Percentiles rank a stretch among this genome's conserved stretches.
Conservation (phyloP, 2,113 vertebrate species). For the Nipponia nippon region DNA sequence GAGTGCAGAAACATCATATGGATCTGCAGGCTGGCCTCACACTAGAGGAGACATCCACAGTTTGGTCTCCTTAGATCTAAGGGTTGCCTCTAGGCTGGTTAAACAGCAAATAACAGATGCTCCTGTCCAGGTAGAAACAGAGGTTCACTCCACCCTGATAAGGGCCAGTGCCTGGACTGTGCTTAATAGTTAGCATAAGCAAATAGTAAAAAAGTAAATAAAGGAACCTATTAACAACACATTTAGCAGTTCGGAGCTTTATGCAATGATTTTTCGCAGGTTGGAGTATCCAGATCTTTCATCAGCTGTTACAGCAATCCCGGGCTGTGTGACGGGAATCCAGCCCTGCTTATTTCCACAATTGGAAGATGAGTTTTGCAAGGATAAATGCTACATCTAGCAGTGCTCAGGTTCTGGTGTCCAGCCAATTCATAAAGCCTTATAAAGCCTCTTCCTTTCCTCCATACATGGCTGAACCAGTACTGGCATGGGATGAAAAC, state of each 20-base stretch:
- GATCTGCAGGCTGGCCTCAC: not conserved
- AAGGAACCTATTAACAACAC: not conserved
- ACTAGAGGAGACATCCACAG: rapidly evolving
- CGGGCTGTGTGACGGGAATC: not conserved
- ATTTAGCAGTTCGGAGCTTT: not conserved
- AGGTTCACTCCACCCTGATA: not conserved
- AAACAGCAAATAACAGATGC: not conserved
- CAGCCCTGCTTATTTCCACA: not conserved
- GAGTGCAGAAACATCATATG: not conserved
- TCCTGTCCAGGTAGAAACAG: not conserved
- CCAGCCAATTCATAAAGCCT: not conserved
- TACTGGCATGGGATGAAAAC: not conserved
- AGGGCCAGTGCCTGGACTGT: not conserved
- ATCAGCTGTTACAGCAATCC: not conserved
- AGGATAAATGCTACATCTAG: not conserved
- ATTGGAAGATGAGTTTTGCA: not conserved
- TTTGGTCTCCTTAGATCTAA: not conserved
- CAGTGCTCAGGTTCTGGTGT: not conserved
- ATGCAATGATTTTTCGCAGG: not conserved
- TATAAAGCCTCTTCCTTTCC: not conserved
- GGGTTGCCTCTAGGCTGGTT: not conserved
- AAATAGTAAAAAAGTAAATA: not conserved
- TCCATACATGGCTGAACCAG: not conserved
- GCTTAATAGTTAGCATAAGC: not conserved
- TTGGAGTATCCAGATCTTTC: not conserved